Base-by-base conservation (phyloP, 2,888 invertebrate genomes). In the Meganola albula region DNA sequence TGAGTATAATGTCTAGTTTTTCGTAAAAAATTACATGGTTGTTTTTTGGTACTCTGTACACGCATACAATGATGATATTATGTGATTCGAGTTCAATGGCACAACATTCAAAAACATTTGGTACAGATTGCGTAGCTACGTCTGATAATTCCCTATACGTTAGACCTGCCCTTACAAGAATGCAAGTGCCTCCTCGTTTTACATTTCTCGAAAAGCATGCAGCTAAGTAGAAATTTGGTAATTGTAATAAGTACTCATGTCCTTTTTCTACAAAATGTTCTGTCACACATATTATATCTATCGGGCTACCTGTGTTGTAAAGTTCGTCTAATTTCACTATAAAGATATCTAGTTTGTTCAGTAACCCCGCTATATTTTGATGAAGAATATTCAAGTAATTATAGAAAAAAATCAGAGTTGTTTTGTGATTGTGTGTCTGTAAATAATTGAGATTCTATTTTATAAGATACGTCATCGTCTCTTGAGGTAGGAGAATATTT, bases 11-110 rank as follows among this genome's bases (percentile, higher is more conserved):
- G 4, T 13, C 25, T n/a, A 25, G 10, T 13, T 25, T 25, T 25
- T 25, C 25, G 10, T 25, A 25, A 13, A 25, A 26, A 4, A 26
- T 16, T n/a, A 6, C 9, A 10, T 16, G 16, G n/a, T 26, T 26
- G 9, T 25, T n/a, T 25, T 25, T 16, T 2, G 26, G 26, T 2
- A 16, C 8, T 18, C 26, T 26, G 8, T 26, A 26, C 7, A 26
- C 10, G 7, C 26, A 26, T 6, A 26, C 10, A 10, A 26, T 26
- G 8, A 26, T 16, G 16, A 18, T 18, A 4, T 18, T 16, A 6
- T 26, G 18, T n/a, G 26, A 2, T 10, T 10, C 1, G n/a, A 26
- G 16, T 16, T 26, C 16, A 26, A 10, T 13, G n/a, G n/a, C n/a
- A n/a, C n/a, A n/a, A n/a, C n/a, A n/a, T n/a, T n/a, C n/a, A n/a